A percentile compares a stretch with the other conserved stretches of the same genome.
Evolutionary conservation across 2,888 invertebrate species (phyloP).

Genomic region (Thymelicus lineola): DNA sequence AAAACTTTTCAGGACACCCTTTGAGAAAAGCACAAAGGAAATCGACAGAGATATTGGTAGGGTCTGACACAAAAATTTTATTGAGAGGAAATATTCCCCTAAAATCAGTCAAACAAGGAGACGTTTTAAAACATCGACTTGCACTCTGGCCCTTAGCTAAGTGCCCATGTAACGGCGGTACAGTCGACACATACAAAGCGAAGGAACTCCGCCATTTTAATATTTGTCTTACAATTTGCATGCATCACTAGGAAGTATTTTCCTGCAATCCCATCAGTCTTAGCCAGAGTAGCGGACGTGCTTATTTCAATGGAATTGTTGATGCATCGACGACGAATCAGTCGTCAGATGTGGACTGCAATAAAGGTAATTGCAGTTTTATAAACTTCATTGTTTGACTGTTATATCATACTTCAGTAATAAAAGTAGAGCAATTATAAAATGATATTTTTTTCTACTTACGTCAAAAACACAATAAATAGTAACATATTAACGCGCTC

Average conservation of each 20-base stretch:
- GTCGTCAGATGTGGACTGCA: slow-evolving; percentile 11
- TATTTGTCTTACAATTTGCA: slow-evolving; percentile 80
- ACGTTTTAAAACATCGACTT: background rate
- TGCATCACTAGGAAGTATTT: slow-evolving; percentile 78
- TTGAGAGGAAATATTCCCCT: no score
- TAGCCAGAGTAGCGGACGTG: slow-evolving; percentile 49
- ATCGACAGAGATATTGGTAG: no score
- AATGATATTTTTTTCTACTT: background rate
- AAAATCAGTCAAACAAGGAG: no score
- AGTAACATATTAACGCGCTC: no score
- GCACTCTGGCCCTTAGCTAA: slow-evolving; percentile 50
- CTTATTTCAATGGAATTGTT: slow-evolving; percentile 21
- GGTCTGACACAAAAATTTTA: no score
- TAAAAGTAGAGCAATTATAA: background rate
- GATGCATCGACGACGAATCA: background rate
- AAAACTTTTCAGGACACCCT: no score
- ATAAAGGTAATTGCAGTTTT: slow-evolving; percentile 3
- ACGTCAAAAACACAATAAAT: no score
- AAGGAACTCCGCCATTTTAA: slow-evolving; percentile 64
- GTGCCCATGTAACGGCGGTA: slow-evolving; percentile 55
- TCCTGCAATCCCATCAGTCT: slow-evolving; percentile 63
- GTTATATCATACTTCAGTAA: no score
- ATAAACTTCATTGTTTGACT: no score
- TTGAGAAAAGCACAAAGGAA: no score
- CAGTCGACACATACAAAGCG: slow-evolving; percentile 64